Conservation (phyloP, 2,797 vertebrate genomes). For the Nyctalus aviator region DNA sequence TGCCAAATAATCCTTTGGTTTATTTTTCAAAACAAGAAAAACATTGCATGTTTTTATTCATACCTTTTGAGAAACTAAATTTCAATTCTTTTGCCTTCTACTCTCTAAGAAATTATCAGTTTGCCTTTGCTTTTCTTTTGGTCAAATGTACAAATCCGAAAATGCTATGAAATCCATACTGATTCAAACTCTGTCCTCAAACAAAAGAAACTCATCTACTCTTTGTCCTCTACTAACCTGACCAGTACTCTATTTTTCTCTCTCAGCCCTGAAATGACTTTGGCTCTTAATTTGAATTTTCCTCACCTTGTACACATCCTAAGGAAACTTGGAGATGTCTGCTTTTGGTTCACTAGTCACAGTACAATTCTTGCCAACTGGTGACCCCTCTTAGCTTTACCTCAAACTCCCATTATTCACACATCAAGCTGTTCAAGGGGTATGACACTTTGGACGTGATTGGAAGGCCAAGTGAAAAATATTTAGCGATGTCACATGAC, state of each 20-base stretch:
- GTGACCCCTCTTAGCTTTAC: constrained; percentile 31
- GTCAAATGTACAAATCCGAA: background rate
- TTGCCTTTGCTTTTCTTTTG: constrained; percentile 17
- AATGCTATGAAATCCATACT: background rate
- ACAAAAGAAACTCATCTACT: background rate
- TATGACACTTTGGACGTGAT: constrained; percentile 73
- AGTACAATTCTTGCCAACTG: background rate
- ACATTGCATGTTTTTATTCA: background rate
- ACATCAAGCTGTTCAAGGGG: constrained; percentile 51
- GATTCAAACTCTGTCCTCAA: background rate
- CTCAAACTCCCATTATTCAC: constrained; percentile 64
- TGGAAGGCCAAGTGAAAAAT: constrained; percentile 81
- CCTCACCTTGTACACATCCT: background rate
- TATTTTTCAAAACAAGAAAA: constrained; percentile 23
- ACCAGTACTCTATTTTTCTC: constrained; percentile 35
- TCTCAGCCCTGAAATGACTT: background rate
- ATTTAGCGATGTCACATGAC: constrained; percentile 75
- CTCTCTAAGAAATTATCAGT: background rate
- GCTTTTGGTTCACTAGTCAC: constrained; percentile 23
- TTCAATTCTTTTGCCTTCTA: background rate
- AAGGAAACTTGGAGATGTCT: background rate
- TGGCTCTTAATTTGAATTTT: constrained; percentile 12
- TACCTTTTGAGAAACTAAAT: background rate
- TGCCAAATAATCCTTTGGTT: background rate
- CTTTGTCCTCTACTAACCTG: constrained; percentile 37